Base-by-base conservation (phyloP, 2,113 vertebrate species). In the Nothobranchius furzeri region DNA sequence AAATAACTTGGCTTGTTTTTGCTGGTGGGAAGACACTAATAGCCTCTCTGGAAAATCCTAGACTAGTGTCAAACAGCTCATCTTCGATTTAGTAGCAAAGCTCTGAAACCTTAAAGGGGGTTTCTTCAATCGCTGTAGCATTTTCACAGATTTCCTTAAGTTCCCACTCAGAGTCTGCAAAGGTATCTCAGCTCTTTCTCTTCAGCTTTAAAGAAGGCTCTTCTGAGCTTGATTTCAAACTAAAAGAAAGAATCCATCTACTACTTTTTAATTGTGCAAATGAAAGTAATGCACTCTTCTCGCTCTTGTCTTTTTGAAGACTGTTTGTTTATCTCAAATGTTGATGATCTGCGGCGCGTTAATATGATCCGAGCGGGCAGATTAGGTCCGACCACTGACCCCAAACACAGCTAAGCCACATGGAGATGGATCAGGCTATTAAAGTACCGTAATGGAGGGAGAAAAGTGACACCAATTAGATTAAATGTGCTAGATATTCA, bases 391-490 rank as follows among this genome's bases (percentile, higher is more conserved):
- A 83, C 82, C 83, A 75, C 70, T 87, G 90, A 90, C 87, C 89
- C 87, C 61, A 76, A 81, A 89, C 82, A 76, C 75, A 36, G 11
- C 75, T 24, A 76, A 88, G 82, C 86, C 78, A 79, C 85, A 89
- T 78, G 50, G 82, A 88, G 87, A 90, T 89, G 90, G 88, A 88
- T 85, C 73, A 56, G 70, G 70, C 83, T 85, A 87, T 88, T 90
- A 91, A 88, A 85, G 79, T 55, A 59, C 72, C 73, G 73, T 91
- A 92, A 92, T 91, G 82, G 80, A 78, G 73, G 82, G 68, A 86
- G 83, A 83, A 86, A 88, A 81, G 81, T 84, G 89, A 90, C 88
- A 85, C 76, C 88, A 92, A 92, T 91, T 92, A 91, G 84, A 90
- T 90, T 86, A 91, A 88, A 89, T 87, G 88, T 88, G 82, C 68